phyloP scores from a whole-genome alignment of 2,113 vertebrate genomes.

The Gallinago media region DNA sequence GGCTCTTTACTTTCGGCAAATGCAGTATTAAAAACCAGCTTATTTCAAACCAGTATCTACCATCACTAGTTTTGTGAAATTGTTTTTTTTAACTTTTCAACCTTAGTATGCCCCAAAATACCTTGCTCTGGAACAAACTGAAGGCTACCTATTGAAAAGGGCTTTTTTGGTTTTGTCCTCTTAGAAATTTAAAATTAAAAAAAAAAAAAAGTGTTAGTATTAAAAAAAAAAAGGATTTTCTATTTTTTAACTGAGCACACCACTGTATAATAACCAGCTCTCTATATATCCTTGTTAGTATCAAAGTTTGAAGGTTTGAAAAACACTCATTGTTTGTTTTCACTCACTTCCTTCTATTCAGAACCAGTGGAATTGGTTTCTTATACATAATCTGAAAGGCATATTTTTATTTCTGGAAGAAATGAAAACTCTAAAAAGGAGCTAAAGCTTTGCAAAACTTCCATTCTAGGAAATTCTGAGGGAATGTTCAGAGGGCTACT shows the following conservation, averaged over 20 bases:
- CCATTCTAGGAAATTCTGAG: not conserved
- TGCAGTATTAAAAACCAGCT: not conserved
- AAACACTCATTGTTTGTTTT: not conserved
- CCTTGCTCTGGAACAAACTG: not conserved
- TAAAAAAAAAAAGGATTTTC: not conserved
- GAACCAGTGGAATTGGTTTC: not conserved
- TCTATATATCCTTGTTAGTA: not conserved
- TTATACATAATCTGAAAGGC: rapidly evolving
- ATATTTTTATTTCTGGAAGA: not conserved
- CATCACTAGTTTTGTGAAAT: not conserved
- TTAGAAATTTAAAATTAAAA: not conserved
- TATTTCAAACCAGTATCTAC: not conserved
- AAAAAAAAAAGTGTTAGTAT: not conserved
- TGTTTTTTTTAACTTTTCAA: not conserved
- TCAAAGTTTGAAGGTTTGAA: too few species aligned
- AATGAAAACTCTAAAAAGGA: not conserved
- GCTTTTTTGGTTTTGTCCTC: rapidly evolving
- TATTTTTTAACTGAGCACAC: not conserved
- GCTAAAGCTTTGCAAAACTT: not conserved
- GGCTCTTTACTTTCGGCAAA: not conserved
- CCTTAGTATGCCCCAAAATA: rapidly evolving
- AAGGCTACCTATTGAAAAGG: not conserved
- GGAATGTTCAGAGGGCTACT: not conserved
- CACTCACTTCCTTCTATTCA: not conserved
- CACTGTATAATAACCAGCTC: not conserved